Evolutionary conservation across 2,888 invertebrate species (phyloP), one percentile per base, ranked within the genome.

Genomic region (Acleris literana): DNA sequence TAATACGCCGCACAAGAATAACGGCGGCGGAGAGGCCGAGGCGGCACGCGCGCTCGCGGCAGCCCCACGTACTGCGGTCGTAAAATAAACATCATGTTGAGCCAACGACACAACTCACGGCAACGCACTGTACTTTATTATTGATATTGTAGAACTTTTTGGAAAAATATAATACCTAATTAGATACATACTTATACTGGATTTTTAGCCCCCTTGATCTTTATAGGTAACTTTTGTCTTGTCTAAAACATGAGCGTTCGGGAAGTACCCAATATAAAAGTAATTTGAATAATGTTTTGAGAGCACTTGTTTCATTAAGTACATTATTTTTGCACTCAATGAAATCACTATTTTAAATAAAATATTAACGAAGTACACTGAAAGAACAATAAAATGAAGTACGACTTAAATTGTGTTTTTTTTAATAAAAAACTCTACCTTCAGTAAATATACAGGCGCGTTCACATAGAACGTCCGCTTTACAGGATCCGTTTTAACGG

Each of bases 251-350:
- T 68, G 51, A 68, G 70, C 68, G 59, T 68, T 69, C 49, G 54
- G 16, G 22, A 62, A 51, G 56, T 57, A 62, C 70, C 61, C 72
- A 68, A 70, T 71, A 68, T 68, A 73, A 74, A 74, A 70, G 70
- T 74, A 74, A 78, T 74, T 78, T 77, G 77, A 78, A 79, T 85
- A 85, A 82, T 80, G 77, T 83, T 85, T 71, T 76, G 65, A 82
- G 77, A 87, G 91, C 92, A 91, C 91, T 84, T 75, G 80, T 85
- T 86, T 87, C 84, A 84, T 82, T 83, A 85, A 81, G 81, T 83
- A 87, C 87, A 83, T 87, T 89, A 91, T 90, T 91, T 89, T 90
- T 90, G 91, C 91, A 92, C 91, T 85, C 80, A 81, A 86, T 86
- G 85, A 88, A 86, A 79, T 86, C 88, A 90, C 90, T 89, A 90